Evolutionary conservation across 2,888 invertebrate species (phyloP).

Genomic region (Tipula helvola): DNA sequence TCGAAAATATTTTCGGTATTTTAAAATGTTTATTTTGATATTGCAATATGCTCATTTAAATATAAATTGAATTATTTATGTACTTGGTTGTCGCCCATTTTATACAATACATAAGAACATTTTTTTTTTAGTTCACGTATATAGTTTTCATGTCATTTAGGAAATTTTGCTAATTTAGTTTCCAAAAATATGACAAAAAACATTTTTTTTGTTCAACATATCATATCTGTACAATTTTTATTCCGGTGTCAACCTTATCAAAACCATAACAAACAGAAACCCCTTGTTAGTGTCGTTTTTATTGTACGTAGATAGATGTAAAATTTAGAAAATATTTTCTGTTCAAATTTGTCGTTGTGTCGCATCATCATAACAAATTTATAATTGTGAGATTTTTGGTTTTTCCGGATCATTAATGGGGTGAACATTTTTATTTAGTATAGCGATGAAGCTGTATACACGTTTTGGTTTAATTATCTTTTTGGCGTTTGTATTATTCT

Average conservation of each 20-base stretch:
- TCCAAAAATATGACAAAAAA: not conserved
- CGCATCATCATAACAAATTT: not conserved
- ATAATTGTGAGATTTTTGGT: not conserved
- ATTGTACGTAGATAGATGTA: not conserved
- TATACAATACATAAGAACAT: not conserved
- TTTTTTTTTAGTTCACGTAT: not conserved
- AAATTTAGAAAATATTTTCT: not conserved
- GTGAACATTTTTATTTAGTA: not conserved
- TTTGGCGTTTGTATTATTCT: too few relatives aligned
- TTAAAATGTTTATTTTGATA: not conserved
- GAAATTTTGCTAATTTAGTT: not conserved
- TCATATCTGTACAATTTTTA: not conserved
- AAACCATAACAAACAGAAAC: not conserved
- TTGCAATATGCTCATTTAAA: slow-evolving; percentile 4
- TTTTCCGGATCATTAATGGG: not conserved
- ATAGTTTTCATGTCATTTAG: not conserved
- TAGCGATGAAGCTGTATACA: not conserved
- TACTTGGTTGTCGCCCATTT: not conserved
- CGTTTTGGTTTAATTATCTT: not conserved
- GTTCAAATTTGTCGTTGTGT: not conserved
- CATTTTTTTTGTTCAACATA: not conserved
- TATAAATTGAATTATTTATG: slow-evolving; percentile 4
- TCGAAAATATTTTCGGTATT: not conserved
- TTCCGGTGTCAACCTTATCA: not conserved
- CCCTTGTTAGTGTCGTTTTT: not conserved